phyloP scores from a whole-genome alignment of 2,888 invertebrate species.

The Cantharis nigra region DNA sequence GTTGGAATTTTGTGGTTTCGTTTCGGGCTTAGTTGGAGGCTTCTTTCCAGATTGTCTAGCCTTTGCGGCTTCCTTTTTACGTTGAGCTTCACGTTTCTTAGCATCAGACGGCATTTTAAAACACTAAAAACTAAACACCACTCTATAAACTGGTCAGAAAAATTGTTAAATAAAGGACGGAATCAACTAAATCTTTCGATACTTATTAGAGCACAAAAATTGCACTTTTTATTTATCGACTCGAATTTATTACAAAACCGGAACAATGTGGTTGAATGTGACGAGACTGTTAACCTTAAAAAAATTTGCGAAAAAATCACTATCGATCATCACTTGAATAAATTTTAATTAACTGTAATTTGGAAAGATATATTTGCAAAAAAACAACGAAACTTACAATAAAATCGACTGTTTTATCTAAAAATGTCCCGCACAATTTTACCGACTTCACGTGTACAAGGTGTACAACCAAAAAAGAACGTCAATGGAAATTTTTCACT shows the following conservation, averaged over 20 bases:
- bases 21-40: slow-evolving; percentile 51
- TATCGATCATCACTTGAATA: background rate
- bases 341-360: background rate
- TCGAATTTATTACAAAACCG: background rate
- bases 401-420: background rate
- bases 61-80: slow-evolving; percentile 94
- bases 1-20: slow-evolving; percentile 47
- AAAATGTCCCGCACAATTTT: background rate
- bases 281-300: background rate
- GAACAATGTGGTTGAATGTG: background rate
- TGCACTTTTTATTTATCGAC: background rate
- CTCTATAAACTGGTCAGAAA: background rate
- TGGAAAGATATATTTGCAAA: background rate
- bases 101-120: slow-evolving; percentile 93
- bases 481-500: background rate
- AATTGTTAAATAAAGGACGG: background rate
- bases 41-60: slow-evolving; percentile 63
- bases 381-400: background rate
- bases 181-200: background rate
- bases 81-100: slow-evolving; percentile 96
- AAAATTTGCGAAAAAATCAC: background rate
- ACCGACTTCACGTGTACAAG: background rate
- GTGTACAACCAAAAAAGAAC: background rate
- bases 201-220: background rate
- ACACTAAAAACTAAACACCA: background rate